Evolutionary conservation across 2,797 vertebrate species (phyloP), one percentile per base, ranked within the genome.

Genomic region (Anabacerthia variegaticeps): DNA sequence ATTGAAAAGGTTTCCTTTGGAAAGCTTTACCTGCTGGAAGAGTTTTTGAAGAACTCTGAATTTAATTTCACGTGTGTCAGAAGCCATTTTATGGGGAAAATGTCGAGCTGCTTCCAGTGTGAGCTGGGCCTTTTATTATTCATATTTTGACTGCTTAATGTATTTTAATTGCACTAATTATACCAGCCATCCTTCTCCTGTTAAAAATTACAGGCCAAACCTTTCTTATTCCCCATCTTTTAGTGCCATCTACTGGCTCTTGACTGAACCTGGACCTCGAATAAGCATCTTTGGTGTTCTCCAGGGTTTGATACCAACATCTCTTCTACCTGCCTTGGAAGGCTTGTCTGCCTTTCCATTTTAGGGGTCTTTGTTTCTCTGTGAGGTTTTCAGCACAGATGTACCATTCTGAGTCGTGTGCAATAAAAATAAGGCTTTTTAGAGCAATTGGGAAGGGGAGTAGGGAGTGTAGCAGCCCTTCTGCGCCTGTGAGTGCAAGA

Each of bases 221-320:
- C 65, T 24, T 11, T 4, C 1, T 39, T 72, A 63, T 65, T 76
- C 36, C 43, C 3, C 22, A 18, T 49, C 37, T 65, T 67, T 65
- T 52, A 52, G 49, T 93, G 95, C 75, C 91, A 85, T 85, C 94
- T 96, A 4, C 80, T 51, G 95, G 46, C 44, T 76, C 44, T 7
- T 6, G 27, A 15, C 21, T n/a, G 79, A 67, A 52, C 1, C 9
- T 34, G 61, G 18, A 27, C 26, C 49, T 26, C 7, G 10, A 39
- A 10, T 27, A 44, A 58, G 8, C 9, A 3, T 5, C 28, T 48
- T 23, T 9, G 23, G 0, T 51, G 51, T 24, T 13, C 3, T 65
- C 24, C 30, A 54, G 9, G 14, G 59, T 82, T 67, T 59, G 43
- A 39, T 52, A 75, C 44, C 49, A 54, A 21, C 12, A 3, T 23